Evolutionary conservation across 2,888 invertebrate genomes (phyloP), one percentile per base, ranked within the genome.

Genomic region (Rhodophaea formosa): DNA sequence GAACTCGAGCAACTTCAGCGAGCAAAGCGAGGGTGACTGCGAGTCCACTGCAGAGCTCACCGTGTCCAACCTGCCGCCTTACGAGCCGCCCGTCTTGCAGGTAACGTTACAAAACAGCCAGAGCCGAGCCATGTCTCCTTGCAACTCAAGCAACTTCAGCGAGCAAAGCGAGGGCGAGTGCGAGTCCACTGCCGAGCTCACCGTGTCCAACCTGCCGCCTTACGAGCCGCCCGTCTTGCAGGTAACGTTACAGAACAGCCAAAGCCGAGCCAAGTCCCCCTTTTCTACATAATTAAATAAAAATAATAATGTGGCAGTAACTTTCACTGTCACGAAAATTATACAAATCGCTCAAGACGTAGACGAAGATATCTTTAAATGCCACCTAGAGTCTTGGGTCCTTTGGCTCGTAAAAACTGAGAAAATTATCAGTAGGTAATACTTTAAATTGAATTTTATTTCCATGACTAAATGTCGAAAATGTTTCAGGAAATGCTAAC

Each of bases 121-220:
- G 8, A 75, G 75, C 61, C 84, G 90, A 30, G 88, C 89, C 32
- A 75, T 71, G 10, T 91, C 91, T 1, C 91, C 91, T 6, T 90
- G 90, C 89, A 90, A 91, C 80, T 88, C 86, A 0, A 88, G 88
- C 7, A 84, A 82, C 62, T 77, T 85, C 75, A 88, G 88, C 69
- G 89, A 90, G 63, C 86, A 85, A 59, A 88, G 88, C 72, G 89
- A 89, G 63, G 68, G 74, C 32, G 88, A 88, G 14, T 52, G 58
- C 7, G 87, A 86, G 1, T 39, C 72, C 10, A 62, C 70, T 35
- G 79, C 86, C 8, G 91, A 91, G 62, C 81, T 91, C 14, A 90
- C 90, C 54, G 87, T 91, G 44, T 74, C 83, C 53, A 91, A 91
- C 61, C 70, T 91, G 67, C 91, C 91, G 57, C 80, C 85, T 0